Percentiles rank a stretch among this genome's conserved stretches.
Evolutionary conservation across 2,113 vertebrate genomes (phyloP).

Genomic region (Aspidoscelis tigris): DNA sequence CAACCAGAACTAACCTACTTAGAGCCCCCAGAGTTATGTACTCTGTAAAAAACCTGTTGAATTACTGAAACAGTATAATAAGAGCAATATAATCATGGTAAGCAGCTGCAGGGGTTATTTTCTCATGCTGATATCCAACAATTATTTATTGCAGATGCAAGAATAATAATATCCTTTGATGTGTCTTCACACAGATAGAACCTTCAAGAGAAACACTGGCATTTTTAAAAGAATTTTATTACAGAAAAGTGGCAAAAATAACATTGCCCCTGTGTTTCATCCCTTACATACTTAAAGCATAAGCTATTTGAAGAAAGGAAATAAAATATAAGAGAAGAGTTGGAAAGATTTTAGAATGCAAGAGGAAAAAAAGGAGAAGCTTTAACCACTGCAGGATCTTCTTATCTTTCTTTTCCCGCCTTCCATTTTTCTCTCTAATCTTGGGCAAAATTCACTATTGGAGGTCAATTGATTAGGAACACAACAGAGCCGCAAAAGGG

Average conservation of each 20-base stretch:
- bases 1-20: slow-evolving; percentile 29
- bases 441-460: background rate
- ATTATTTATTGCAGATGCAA: slow-evolving; percentile 33
- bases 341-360: background rate
- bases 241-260: slow-evolving; percentile 24
- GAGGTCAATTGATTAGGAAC: slow-evolving; percentile 65
- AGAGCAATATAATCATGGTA: slow-evolving; percentile 36
- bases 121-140: slow-evolving; percentile 42
- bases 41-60: slow-evolving; percentile 23
- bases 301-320: slow-evolving; percentile 27
- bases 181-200: slow-evolving; percentile 31
- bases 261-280: slow-evolving; percentile 7
- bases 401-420: background rate
- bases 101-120: slow-evolving; percentile 40
- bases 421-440: background rate
- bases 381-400: background rate
- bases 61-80: slow-evolving; percentile 46
- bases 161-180: slow-evolving; percentile 50
- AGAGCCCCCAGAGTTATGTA: slow-evolving; percentile 44
- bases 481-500: slow-evolving; percentile 56
- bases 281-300: background rate
- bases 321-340: slow-evolving; percentile 33
- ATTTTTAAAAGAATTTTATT: slow-evolving; percentile 30
- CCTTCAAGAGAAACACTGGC: slow-evolving; percentile 28
- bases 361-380: background rate